A percentile compares a stretch with the other conserved stretches of the same genome.
These are phyloP conservation scores for Dinomys branickii DNA, from an alignment of 2,113 vertebrate genomes.

Conservation along the genomic window DNA sequence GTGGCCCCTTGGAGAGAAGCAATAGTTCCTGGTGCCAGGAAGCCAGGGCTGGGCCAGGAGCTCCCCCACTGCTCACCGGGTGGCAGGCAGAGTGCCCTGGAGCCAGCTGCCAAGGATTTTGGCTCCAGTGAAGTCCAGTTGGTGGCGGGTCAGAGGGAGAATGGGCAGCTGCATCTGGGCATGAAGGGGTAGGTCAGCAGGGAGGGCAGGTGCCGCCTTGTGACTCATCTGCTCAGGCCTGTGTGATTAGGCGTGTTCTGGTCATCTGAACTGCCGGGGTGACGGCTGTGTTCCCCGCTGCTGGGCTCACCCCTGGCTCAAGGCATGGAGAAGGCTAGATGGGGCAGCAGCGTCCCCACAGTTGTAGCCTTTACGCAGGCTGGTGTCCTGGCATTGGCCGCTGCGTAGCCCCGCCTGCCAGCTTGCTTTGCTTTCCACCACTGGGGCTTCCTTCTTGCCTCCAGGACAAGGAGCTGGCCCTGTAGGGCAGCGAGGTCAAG, in stretches of 20 bases:
- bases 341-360: background rate
- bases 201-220: background rate
- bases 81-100: rapidly evolving
- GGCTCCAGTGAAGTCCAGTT: background rate
- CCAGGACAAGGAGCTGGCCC: background rate
- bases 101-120: too few relatives aligned
- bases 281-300: background rate
- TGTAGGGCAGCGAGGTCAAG: constrained; percentile 49
- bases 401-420: background rate
- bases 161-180: background rate
- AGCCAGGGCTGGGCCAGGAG: background rate
- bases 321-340: background rate
- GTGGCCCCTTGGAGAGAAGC: background rate
- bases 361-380: background rate
- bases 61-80: rapidly evolving
- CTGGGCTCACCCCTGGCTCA: background rate
- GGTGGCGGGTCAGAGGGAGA: background rate
- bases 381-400: constrained; percentile 45
- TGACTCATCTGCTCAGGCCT: constrained; percentile 47
- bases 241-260: background rate
- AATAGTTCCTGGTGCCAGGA: background rate
- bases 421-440: constrained; percentile 27
- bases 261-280: constrained; percentile 36
- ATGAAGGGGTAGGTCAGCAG: background rate
- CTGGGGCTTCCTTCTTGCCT: constrained; percentile 16